Percentiles rank a stretch among this genome's conserved stretches.
Conservation (phyloP, 2,113 vertebrate species). For the Apaloderma vittatum region DNA sequence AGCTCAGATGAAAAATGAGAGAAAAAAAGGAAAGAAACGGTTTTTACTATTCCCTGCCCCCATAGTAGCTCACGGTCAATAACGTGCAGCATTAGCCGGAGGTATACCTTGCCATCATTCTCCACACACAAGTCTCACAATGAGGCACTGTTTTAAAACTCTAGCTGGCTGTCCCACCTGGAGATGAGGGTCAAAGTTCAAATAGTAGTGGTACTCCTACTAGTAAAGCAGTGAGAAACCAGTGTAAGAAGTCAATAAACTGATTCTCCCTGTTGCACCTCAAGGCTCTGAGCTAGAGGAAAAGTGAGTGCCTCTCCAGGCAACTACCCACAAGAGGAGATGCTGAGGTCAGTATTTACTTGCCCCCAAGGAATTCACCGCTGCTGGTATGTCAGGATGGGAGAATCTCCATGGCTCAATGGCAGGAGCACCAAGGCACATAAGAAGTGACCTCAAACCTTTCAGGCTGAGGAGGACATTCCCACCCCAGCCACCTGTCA, state of each 20-base stretch:
- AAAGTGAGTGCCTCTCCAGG: neutral
- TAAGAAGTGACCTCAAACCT: neutral
- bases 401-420: neutral
- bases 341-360: neutral
- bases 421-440: neutral
- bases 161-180: neutral
- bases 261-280: neutral
- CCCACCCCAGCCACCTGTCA: neutral
- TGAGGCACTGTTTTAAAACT: neutral
- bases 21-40: neutral
- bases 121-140: neutral
- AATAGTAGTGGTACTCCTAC: neutral
- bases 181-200: neutral
- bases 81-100: neutral
- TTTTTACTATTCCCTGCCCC: neutral
- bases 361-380: neutral
- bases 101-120: neutral
- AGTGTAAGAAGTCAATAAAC: neutral
- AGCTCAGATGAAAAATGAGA: neutral
- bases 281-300: neutral
- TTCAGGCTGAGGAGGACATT: neutral
- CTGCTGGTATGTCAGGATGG: neutral
- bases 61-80: neutral
- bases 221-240: neutral
- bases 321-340: neutral